These are phyloP conservation scores for Gnathonemus echidnorhynchus DNA, from an alignment of 2,113 vertebrate species.

Conservation along the genomic window DNA sequence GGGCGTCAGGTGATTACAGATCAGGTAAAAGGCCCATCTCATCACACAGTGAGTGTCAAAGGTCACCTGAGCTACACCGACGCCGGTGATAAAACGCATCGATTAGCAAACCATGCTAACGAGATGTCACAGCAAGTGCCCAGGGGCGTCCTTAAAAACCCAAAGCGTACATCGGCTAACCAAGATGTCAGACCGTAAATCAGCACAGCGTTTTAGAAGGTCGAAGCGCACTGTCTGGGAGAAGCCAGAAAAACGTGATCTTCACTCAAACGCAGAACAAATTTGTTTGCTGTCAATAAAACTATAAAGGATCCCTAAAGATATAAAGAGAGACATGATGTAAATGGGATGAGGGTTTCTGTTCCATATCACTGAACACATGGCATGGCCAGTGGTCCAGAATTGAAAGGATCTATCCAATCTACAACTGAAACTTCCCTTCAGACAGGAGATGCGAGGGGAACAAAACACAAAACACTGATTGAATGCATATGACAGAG, in stretches of 20 bases:
- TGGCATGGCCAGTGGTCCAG: neutral
- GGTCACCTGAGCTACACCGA: neutral
- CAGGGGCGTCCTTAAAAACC: neutral
- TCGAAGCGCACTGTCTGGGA: neutral
- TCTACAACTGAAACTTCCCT: neutral
- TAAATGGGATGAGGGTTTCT: neutral
- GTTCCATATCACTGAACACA: neutral
- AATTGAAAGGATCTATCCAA: neutral
- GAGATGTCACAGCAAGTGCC: neutral
- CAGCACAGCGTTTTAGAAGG: neutral
- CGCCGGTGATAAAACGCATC: neutral
- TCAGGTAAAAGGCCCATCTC: neutral
- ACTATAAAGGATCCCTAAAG: neutral
- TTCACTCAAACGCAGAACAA: neutral
- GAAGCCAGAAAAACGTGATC: neutral
- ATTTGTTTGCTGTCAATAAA: slow-evolving; percentile 1
- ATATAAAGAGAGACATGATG: neutral
- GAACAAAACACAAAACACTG: neutral
- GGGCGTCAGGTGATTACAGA: neutral
- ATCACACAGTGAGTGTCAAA: neutral
- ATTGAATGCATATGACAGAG: neutral
- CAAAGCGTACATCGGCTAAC: neutral
- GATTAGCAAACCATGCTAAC: neutral
- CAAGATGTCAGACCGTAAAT: neutral
- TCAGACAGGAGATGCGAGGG: neutral